Evolutionary conservation across 2,888 invertebrate species (phyloP).

Genomic region (Endomychus coccineus): DNA sequence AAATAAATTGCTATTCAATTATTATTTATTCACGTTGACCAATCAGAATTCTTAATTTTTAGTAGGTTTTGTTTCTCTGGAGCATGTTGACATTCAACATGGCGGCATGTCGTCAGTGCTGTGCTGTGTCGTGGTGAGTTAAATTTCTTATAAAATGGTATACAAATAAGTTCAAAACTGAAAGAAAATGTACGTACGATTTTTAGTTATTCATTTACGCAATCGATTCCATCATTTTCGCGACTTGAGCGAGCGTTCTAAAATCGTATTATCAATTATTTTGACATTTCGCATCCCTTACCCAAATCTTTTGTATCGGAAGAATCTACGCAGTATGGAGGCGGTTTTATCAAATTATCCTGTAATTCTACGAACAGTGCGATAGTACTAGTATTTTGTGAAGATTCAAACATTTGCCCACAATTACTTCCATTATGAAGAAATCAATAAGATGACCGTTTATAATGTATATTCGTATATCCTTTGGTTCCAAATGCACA

Average conservation of each 20-base stretch:
- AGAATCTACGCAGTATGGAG: conserved; percentile 32
- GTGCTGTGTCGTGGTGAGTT: conserved; percentile 94
- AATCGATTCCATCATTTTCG: background rate
- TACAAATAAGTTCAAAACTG: conserved; percentile 10
- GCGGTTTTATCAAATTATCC: too few relatives aligned
- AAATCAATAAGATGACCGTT: too few relatives aligned
- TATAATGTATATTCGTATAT: too few relatives aligned
- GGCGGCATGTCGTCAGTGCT: conserved; percentile 95
- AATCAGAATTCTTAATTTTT: too few relatives aligned
- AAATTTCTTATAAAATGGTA: conserved; percentile 28
- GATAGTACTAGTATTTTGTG: too few relatives aligned
- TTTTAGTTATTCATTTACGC: background rate
- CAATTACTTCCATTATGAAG: too few relatives aligned
- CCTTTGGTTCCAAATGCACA: too few relatives aligned
- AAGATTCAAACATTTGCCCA: too few relatives aligned
- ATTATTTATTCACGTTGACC: too few relatives aligned
- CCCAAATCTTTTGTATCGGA: conserved; percentile 33
- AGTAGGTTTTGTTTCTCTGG: conserved; percentile 4
- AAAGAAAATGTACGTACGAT: conserved; percentile 11
- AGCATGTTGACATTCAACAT: conserved; percentile 78
- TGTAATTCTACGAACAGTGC: too few relatives aligned
- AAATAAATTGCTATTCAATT: too few relatives aligned
- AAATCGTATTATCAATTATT: background rate
- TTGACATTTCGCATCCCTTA: conserved; percentile 22
- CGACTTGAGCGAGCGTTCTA: conserved; percentile 1